Conservation (phyloP, 2,113 vertebrate genomes). For the Syrrhaptes paradoxus region DNA sequence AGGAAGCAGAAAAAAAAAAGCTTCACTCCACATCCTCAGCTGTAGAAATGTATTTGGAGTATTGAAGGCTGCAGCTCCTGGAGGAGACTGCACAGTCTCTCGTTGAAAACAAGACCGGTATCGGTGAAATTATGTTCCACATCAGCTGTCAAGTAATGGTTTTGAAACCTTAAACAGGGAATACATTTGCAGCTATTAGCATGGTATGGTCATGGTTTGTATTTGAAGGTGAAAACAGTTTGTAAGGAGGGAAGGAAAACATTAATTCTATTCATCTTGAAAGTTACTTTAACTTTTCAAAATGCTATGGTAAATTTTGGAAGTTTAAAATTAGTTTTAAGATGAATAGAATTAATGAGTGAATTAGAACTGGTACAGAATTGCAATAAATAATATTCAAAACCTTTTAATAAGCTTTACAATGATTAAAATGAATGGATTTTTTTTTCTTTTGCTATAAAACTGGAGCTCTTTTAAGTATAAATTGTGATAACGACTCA, state of each 20-base stretch:
- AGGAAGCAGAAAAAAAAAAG: background rate
- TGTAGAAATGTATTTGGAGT: background rate
- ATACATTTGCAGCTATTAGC: constrained; percentile 62
- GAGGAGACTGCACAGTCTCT: background rate
- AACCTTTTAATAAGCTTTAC: constrained; percentile 70
- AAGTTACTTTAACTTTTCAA: constrained; percentile 63
- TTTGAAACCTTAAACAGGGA: constrained; percentile 52
- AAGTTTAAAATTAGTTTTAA: constrained; percentile 65
- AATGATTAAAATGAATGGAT: constrained; percentile 62
- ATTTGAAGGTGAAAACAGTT: constrained; percentile 67
- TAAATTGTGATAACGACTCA: constrained; percentile 67
- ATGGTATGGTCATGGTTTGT: constrained; percentile 52
- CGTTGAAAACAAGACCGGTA: background rate
- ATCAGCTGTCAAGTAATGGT: constrained; percentile 25
- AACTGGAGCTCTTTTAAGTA: constrained; percentile 67
- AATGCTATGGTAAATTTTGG: constrained; percentile 60
- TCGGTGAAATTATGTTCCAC: constrained; percentile 24
- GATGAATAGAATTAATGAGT: constrained; percentile 68
- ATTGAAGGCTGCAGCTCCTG: background rate
- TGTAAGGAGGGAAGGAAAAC: constrained; percentile 53
- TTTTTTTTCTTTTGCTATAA: constrained; percentile 52
- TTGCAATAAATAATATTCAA: constrained; percentile 66
- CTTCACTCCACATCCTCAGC: background rate
- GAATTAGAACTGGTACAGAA: constrained; percentile 59
- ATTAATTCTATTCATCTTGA: constrained; percentile 62